Evolutionary conservation across 2,113 vertebrate genomes (phyloP).

Genomic region (Corythornis vintsioides): DNA sequence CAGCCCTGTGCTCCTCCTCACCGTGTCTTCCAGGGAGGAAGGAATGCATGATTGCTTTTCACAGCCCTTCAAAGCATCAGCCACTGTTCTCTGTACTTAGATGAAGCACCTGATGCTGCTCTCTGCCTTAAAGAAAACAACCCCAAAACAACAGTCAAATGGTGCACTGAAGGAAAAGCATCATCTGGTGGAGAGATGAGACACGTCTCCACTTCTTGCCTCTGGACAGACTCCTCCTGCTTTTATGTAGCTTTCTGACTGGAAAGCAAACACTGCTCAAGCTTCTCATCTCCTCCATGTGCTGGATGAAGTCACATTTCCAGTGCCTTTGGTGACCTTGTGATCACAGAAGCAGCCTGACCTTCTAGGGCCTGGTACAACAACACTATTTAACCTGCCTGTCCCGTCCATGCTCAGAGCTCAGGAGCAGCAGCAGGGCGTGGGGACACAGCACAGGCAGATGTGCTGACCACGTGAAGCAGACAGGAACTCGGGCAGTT

Average conservation of each 20-base stretch:
- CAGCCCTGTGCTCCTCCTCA: rapidly evolving
- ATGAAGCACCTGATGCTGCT: not conserved
- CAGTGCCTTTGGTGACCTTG: not conserved
- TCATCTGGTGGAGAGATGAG: not conserved
- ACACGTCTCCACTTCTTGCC: not conserved
- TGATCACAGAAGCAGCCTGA: not conserved
- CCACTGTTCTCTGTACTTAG: rapidly evolving
- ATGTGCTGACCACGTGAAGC: not conserved
- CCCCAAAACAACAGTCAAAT: not conserved
- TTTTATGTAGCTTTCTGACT: not conserved
- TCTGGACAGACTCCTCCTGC: not conserved
- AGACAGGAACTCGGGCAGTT: not conserved
- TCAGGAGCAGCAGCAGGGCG: rapidly evolving
- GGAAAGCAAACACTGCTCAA: not conserved
- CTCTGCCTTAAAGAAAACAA: not conserved
- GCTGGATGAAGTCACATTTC: not conserved
- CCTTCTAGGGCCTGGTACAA: not conserved
- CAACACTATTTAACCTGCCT: rapidly evolving
- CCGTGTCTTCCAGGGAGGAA: not conserved
- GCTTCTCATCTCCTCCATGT: not conserved
- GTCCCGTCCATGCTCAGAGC: not conserved
- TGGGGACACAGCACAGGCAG: not conserved
- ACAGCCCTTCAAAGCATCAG: not conserved
- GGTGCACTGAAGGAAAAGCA: not conserved
- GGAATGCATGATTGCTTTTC: not conserved